phyloP scores from a whole-genome alignment of 2,797 vertebrate genomes.

The Hemibagrus guttatus region DNA sequence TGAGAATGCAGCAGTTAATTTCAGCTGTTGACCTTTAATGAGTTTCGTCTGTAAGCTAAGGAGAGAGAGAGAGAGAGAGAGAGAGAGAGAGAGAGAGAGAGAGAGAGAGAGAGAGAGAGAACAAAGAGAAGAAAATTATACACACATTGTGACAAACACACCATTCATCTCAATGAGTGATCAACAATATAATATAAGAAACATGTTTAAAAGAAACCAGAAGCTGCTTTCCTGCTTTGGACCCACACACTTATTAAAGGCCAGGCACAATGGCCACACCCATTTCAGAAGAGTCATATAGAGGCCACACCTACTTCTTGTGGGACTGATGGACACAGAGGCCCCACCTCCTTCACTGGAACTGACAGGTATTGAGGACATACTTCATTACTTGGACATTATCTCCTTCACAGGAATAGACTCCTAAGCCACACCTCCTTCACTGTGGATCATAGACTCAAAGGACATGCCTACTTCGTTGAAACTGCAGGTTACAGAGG shows the following conservation, averaged over 20 bases:
- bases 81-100: constrained; percentile 32
- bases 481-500: not conserved
- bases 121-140: not conserved
- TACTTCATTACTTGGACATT: not conserved
- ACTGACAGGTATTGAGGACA: not conserved
- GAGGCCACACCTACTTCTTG: not conserved
- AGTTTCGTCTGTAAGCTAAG: constrained; percentile 23
- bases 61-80: constrained; percentile 35
- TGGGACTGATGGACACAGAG: not conserved
- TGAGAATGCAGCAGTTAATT: constrained; percentile 13
- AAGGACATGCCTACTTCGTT: not conserved
- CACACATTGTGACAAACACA: not conserved
- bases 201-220: not conserved
- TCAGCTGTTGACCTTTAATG: constrained; percentile 19
- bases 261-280: not conserved
- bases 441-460: not conserved
- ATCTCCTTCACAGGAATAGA: no score
- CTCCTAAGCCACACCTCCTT: not conserved
- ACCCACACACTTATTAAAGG: not conserved
- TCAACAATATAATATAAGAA: not conserved
- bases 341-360: not conserved
- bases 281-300: not conserved
- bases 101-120: constrained; percentile 39
- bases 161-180: not conserved
- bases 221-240: not conserved